Evolutionary conservation across 2,888 invertebrate species (phyloP), one percentile per base, ranked within the genome.

Genomic region (Baccha elongata): DNA sequence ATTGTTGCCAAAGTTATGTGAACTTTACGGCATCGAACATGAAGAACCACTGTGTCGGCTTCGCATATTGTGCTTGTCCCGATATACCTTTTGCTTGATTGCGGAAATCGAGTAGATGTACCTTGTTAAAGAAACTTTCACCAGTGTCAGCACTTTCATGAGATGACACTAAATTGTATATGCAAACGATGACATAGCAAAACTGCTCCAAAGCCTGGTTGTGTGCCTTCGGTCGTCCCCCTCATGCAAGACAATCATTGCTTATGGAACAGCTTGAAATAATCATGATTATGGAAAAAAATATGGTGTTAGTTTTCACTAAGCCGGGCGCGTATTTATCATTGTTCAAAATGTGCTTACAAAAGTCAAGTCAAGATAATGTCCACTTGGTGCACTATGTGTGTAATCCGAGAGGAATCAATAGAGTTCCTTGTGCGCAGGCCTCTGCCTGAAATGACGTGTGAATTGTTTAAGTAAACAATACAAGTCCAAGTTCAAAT

Each of bases 401-500:
- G 44, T 44, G 21, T 37, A 68, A 69, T 40, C 21, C 32, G 17
- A 62, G 8, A 75, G 23, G 15, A 37, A 10, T 0, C 26, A 50
- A 35, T 35, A 44, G 42, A n/a, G 29, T 21, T 62, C 13, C 17
- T 64, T 29, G n/a, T 17, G 15, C 46, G 19, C 46, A 75, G 44
- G 26, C n/a, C n/a, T 53, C 23, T 37, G n/a, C 19, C 7, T 23
- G n/a, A 44, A 13, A 17, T 40, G 21, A 75, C 52, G 35, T 68
- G 71, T 19, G 52, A 79, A 79, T 79, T 79, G 65, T 40, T 46
- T 7, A n/a, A 2, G 37, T 29, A 79, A 78, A 78, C 72, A 78
- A 78, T 60, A 73, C 68, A 73, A 73, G 79, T 79, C 79, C 79
- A 79, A 79, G 79, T 79, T 79, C 62, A 73, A 79, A 79, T 53